Conservation (phyloP, 2,113 vertebrate species). For the Sceloporus undulatus region DNA sequence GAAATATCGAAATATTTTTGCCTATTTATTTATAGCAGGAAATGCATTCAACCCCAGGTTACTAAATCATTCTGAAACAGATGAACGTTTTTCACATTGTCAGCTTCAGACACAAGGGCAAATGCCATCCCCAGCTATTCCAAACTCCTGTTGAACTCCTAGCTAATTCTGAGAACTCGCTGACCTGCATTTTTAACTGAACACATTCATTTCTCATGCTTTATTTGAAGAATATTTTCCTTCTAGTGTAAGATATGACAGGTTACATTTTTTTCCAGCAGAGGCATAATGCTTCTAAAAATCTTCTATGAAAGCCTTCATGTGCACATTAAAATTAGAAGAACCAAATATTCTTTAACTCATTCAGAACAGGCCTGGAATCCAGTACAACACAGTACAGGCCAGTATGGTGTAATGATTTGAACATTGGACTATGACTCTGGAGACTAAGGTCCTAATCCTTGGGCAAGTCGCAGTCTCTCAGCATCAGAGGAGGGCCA, state of each 20-base stretch:
- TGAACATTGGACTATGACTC: too few relatives aligned
- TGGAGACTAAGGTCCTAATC: too few relatives aligned
- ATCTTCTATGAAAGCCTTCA: neutral
- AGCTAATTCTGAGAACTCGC: constrained; percentile 8
- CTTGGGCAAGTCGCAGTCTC: too few relatives aligned
- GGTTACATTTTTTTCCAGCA: neutral
- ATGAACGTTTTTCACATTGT: constrained; percentile 61
- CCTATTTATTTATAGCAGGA: constrained; percentile 66
- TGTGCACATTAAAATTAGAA: neutral
- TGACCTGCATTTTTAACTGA: constrained; percentile 1
- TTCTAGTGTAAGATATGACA: neutral
- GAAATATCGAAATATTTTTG: constrained; percentile 50
- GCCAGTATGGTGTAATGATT: too few relatives aligned
- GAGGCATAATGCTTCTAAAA: neutral
- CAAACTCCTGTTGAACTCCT: constrained; percentile 34
- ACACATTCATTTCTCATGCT: neutral
- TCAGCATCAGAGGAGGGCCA: too few relatives aligned
- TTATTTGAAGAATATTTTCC: neutral
- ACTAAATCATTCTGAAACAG: constrained; percentile 54
- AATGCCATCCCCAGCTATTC: constrained; percentile 35
- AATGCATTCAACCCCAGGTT: constrained; percentile 62
- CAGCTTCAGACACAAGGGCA: constrained; percentile 54
- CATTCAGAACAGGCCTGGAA: neutral
- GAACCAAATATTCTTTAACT: too few relatives aligned
- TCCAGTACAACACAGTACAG: too few relatives aligned